Evolutionary conservation across 2,797 vertebrate species (phyloP).

Genomic region (Acrossocheilus fasciatus): DNA sequence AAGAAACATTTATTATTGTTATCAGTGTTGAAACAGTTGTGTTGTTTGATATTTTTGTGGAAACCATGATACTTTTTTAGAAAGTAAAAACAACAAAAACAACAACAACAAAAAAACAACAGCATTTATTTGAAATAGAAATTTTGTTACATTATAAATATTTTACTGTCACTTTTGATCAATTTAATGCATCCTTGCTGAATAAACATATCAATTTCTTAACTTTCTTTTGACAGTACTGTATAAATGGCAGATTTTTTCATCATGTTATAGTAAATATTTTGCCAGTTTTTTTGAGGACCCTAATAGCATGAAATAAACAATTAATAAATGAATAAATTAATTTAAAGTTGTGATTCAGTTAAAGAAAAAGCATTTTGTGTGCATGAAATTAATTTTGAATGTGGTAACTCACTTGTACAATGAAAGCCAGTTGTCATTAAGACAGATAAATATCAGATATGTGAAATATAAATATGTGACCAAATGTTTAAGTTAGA

Average conservation of each 20-base stretch:
- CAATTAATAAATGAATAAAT: too few relatives aligned
- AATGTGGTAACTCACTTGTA: too few relatives aligned
- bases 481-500: too few relatives aligned
- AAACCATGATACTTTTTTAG: not conserved
- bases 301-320: too few relatives aligned
- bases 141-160: not conserved
- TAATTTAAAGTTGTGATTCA: too few relatives aligned
- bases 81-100: not conserved
- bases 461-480: too few relatives aligned
- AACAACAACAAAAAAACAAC: not conserved
- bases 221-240: not conserved
- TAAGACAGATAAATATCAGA: too few relatives aligned
- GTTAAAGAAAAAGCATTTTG: too few relatives aligned
- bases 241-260: not conserved
- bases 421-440: too few relatives aligned
- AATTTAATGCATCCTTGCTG: not conserved
- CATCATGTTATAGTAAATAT: not conserved
- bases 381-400: too few relatives aligned
- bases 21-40: not conserved
- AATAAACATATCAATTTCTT: not conserved
- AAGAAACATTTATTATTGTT: not conserved
- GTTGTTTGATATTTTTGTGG: not conserved
- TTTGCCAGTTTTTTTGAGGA: too few relatives aligned
- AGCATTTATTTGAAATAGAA: not conserved
- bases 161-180: not conserved